Base-by-base conservation (phyloP, 1,140 invertebrate genomes). In the Philotrypesis tridentata region DNA sequence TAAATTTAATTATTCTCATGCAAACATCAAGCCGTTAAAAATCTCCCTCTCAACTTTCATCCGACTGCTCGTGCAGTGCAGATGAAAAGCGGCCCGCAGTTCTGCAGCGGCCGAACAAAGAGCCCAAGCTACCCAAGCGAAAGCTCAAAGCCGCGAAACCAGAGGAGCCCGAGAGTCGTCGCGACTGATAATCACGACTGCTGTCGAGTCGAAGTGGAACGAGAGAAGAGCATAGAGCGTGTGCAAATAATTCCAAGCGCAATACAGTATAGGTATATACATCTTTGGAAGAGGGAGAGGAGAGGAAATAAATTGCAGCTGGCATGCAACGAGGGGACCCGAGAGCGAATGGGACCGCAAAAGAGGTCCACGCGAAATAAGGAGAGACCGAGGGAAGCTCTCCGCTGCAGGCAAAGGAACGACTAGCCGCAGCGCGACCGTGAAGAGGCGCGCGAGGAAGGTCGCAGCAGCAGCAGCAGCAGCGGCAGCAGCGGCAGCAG, bases 401-500 rank as follows among this genome's bases (percentile, higher is more conserved):
- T 63, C 40, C 33, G 7, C 61, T 8, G 63, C 17, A 55, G 17
- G 67, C 33, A 48, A 43, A 73, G 63, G 71, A 63, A 37, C 12
- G 48, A 43, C 48, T 55, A n/a, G 31, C 37, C 68, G 27, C 61
- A n/a, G 71, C 27, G 40, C 37, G 78, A 74, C 40, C 73, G 68
- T 63, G 48, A 79, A 70, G 33, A 25, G 23, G 33, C 31, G 60
- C 14, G 72, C 70, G 27, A 74, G 74, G 70, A 27, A 82, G 74
- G 72, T 40, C 33, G 76, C 68, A 72, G 55, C 65, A 25, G 48
- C 70, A n/a, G 77, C 61, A 76, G 79, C 80, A 76, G 84, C 78
- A n/a, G n/a, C 73, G 77, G 80, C 86, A 60, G 67, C 76, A 79
- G 84, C 85, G 84, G 84, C 84, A 60, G 67, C 76, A 79, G 84